Evolutionary conservation across 2,888 invertebrate species (phyloP).

Genomic region (Andrena camellia): DNA sequence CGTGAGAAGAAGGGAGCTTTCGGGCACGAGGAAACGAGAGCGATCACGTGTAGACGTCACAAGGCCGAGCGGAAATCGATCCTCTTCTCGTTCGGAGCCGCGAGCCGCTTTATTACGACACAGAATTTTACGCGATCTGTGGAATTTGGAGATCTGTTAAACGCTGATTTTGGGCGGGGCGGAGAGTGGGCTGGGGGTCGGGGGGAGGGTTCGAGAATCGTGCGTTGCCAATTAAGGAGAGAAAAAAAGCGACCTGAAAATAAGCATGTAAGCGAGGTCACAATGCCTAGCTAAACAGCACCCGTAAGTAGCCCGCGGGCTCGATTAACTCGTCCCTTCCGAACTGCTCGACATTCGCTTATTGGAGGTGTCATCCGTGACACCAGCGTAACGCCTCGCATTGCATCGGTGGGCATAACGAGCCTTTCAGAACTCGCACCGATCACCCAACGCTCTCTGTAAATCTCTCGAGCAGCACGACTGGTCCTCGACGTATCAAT

Average conservation of each 20-base stretch:
- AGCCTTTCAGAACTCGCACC: too few species aligned
- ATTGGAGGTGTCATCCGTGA: slow-evolving; percentile 18
- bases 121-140: slow-evolving; percentile 34
- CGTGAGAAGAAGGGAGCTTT: background rate
- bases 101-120: slow-evolving; percentile 7
- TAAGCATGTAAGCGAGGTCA: slow-evolving; percentile 44
- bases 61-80: slow-evolving; percentile 34
- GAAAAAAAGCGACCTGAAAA: slow-evolving; percentile 44
- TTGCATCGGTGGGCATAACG: background rate
- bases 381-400: background rate
- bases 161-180: background rate
- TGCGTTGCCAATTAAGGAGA: slow-evolving; percentile 18
- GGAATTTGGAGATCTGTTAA: slow-evolving; percentile 34
- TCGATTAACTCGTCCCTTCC: slow-evolving; percentile 44
- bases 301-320: slow-evolving; percentile 13
- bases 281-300: slow-evolving; percentile 14
- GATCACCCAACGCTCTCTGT: too few species aligned
- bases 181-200: background rate
- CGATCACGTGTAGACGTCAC: slow-evolving; percentile 23
- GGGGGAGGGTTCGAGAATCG: slow-evolving; percentile 2
- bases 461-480: too few species aligned
- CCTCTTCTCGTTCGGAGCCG: slow-evolving; percentile 33
- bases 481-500: too few species aligned
- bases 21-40: slow-evolving; percentile 10
- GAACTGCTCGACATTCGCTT: slow-evolving; percentile 22